phyloP scores from a whole-genome alignment of 2,113 vertebrate genomes.

The Nymphicus hollandicus region DNA sequence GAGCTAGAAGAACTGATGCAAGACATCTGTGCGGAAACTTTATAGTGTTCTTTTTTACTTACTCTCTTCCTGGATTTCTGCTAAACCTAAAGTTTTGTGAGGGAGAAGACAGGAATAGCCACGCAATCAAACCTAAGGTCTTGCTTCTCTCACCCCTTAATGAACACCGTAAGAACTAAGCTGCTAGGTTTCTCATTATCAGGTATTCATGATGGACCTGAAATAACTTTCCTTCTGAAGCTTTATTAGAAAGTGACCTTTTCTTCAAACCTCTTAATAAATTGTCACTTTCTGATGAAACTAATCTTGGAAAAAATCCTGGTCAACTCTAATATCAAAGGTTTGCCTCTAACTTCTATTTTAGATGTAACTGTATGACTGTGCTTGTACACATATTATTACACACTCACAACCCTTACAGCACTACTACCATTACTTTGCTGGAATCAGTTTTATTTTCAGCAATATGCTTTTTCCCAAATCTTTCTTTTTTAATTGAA shows the following conservation, averaged over 20 bases:
- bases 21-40: background rate
- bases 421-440: background rate
- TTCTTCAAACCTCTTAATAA: background rate
- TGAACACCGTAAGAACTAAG: background rate
- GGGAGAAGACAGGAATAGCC: background rate
- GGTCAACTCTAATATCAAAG: background rate
- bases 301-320: background rate
- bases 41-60: background rate
- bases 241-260: slow-evolving; percentile 31
- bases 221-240: slow-evolving; percentile 2
- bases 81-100: background rate
- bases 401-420: background rate
- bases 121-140: background rate
- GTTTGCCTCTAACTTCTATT: background rate
- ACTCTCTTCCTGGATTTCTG: background rate
- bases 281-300: slow-evolving; percentile 1
- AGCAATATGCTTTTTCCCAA: background rate
- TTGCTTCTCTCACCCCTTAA: background rate
- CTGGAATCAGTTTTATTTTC: background rate
- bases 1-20: background rate
- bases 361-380: background rate
- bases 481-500: background rate
- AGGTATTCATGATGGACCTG: background rate
- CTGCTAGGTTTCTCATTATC: slow-evolving; percentile 12
- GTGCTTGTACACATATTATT: too few species aligned